Base-by-base conservation (phyloP, 1,140 invertebrate species). In the Conus betulinus region DNA sequence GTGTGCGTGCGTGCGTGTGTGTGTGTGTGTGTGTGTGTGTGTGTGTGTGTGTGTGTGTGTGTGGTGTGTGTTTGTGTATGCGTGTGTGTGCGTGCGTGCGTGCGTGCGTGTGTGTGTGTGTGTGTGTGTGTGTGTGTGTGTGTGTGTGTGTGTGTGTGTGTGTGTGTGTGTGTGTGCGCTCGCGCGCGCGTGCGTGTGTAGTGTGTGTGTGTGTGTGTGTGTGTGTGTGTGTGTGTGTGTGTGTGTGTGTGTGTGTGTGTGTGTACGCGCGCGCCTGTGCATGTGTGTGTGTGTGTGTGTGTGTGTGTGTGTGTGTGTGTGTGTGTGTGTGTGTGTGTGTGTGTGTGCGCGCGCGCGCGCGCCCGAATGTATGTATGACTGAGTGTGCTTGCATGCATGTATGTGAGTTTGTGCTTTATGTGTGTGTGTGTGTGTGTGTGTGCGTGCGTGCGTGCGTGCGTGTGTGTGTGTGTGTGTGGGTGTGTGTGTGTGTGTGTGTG, bases 401-500 rank as follows among this genome's bases (percentile, higher is more conserved):
- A 23, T 79, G 78, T 79, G 78, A 13, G 78, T 39, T 2, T 52
- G 5, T 79, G 78, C 23, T 39, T 11, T 27, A 4, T 63, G 60
- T 63, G 60, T 63, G 60, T 63, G 60, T 63, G 60, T 79, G 2
- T 79, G 25, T 79, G 78, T 79, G 78, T 52, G 78, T 52, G 55
- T 57, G 83, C 5, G 55, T 84, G 83, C 5, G 55, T 57, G 83
- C 3, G 55, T 57, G 39, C 5, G 55, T 84, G 83, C 3, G 55
- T 57, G 83, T 4, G 10, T 3, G 10, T 4, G 60, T 63, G 60
- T 63, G 60, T 63, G 60, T 63, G 60, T 63, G 60, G n/a, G n/a
- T 84, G 55, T 84, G 83, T 84, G 55, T 57, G 83, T 52, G 55
- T 57, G 39, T 84, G 55, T 84, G 83, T 52, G 55, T 57, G 83